Evolutionary conservation across 2,797 vertebrate genomes (phyloP), one percentile per base, ranked within the genome.

Genomic region (Pteronotus mesoamericanus): DNA sequence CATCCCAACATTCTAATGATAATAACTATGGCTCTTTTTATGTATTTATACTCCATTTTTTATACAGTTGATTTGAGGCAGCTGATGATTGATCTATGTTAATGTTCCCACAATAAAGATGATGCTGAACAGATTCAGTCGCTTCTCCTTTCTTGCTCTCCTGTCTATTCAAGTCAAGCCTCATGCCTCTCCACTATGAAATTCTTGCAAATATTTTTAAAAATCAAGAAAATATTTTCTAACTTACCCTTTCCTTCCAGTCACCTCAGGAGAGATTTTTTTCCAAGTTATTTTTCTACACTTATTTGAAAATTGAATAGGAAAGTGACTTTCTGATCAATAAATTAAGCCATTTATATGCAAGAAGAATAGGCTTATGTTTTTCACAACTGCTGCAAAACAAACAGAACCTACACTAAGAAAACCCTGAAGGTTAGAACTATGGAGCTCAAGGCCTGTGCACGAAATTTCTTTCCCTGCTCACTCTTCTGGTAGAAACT

Each of bases 361-460:
- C 57, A 74, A 21, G 9, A 32, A 53, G 16, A 55, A 7, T 19
- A 34, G 19, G 16, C 26, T 86, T 39, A 48, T 15, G 0, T 71
- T 34, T 78, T 3, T 34, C 12, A 16, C 1, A 14, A 42, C 10
- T 24, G 5, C 21, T 48, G 32, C 11, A 29, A n/a, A 59, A 39
- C 4, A 69, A 42, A 78, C 29, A 83, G 22, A 75, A 24, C 0
- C 0, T 18, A 15, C 1, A 8, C 0, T 10, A 32, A 87, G 14
- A 84, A 89, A 53, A 44, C 46, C 16, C 5, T 18, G 46, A 32
- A 22, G 55, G 4, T 3, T 2, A 2, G 21, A 15, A 26, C 3
- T 5, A 12, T 0, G 21, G 6, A 51, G 19, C 51, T 22, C 9
- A 4, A 34, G 5, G 7, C 4, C 19, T 22, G 0, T 51, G 16